Percentiles rank a stretch among this genome's conserved stretches.
Evolutionary conservation across 2,888 invertebrate genomes (phyloP).

Genomic region (Sicus ferrugineus): DNA sequence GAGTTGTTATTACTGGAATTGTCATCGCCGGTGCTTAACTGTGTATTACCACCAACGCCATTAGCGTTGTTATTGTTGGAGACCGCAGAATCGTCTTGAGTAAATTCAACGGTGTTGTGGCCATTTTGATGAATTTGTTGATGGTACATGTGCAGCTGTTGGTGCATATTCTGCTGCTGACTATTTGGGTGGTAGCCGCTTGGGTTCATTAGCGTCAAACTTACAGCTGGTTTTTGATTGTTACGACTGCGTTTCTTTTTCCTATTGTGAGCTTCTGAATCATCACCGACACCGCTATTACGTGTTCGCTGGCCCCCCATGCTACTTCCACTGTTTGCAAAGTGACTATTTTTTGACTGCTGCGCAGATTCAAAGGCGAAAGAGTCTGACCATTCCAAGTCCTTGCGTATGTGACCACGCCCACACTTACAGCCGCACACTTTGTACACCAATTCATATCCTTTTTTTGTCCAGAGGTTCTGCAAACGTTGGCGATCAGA

Average conservation of each 20-base stretch:
- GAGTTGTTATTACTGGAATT: conserved; percentile 35
- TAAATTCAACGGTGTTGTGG: too few species aligned
- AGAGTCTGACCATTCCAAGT: conserved; percentile 81
- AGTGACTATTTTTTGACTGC: too few species aligned
- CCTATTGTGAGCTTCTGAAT: conserved; percentile 67
- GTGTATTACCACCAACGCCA: conserved; percentile 26
- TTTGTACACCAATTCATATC: conserved; percentile 94
- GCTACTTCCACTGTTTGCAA: neutral
- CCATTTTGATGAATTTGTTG: conserved; percentile 33
- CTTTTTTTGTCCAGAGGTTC: conserved; percentile 97
- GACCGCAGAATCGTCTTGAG: too few species aligned
- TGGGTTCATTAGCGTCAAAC: conserved; percentile 67
- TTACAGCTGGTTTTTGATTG: conserved; percentile 70
- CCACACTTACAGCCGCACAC: conserved; percentile 95
- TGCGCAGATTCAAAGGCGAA: neutral
- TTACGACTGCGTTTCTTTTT: conserved; percentile 75
- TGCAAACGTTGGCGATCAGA: conserved; percentile 93
- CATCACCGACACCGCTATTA: conserved; percentile 57
- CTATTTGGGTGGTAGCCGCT: conserved; percentile 57
- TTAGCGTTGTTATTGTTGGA: neutral
- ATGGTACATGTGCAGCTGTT: conserved; percentile 36
- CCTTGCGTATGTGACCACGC: conserved; percentile 91
- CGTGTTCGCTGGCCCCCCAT: neutral
- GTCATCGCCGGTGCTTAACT: conserved; percentile 31
- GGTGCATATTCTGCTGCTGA: conserved; percentile 45